A percentile compares a stretch with the other conserved stretches of the same genome.
These are phyloP conservation scores for Kryptolebias marmoratus DNA, from an alignment of 2,113 vertebrate genomes.

Conservation along the genomic window DNA sequence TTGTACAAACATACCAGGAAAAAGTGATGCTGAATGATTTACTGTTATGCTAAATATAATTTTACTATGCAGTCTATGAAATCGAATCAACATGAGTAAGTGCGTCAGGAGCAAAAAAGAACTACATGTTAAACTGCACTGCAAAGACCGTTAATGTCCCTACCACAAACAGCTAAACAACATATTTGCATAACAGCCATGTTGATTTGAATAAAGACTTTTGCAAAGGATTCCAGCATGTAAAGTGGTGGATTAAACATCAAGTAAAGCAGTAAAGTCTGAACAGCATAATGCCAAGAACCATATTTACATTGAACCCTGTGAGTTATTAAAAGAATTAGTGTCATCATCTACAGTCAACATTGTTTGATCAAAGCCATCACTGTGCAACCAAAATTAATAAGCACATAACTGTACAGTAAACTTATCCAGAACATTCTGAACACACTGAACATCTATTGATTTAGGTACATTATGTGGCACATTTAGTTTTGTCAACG, in stretches of 20 bases:
- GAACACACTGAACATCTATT: neutral
- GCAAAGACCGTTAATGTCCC: too few species aligned
- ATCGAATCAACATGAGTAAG: neutral
- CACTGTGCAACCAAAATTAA: neutral
- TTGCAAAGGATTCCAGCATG: neutral
- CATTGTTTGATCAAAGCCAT: slow-evolving; percentile 9
- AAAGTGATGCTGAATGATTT: neutral
- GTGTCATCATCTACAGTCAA: neutral
- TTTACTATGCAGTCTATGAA: neutral
- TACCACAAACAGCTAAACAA: neutral
- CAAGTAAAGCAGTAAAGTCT: neutral
- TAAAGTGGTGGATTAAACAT: slow-evolving; percentile 1
- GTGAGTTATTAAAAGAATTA: neutral
- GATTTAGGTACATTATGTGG: neutral
- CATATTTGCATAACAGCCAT: neutral
- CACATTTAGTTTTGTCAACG: slow-evolving; percentile 18
- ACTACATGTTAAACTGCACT: neutral
- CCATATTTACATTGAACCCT: neutral
- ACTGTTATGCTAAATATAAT: neutral
- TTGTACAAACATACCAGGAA: neutral
- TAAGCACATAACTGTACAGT: neutral
- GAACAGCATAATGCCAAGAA: neutral
- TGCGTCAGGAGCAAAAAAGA: neutral
- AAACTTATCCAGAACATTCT: neutral
- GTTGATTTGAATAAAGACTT: neutral